phyloP scores from a whole-genome alignment of 2,113 vertebrate species.

The Phalacrocorax brasilianus region DNA sequence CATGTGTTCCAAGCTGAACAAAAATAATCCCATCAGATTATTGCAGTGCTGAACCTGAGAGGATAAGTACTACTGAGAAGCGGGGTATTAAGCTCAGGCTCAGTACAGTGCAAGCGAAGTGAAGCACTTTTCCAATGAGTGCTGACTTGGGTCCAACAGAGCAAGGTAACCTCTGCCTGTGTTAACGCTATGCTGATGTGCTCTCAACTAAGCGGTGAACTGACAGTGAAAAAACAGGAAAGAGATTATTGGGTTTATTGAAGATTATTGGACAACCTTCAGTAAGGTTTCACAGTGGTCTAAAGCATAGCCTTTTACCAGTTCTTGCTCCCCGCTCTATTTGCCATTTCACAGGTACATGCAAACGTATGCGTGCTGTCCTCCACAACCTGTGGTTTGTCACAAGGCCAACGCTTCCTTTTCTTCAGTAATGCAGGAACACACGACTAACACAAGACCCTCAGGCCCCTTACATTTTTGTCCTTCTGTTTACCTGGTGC shows the following conservation, averaged over 20 bases:
- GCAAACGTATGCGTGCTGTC: neutral
- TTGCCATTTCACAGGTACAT: neutral
- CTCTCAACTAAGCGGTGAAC: neutral
- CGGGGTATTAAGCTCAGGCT: neutral
- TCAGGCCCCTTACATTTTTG: neutral
- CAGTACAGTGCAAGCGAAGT: neutral
- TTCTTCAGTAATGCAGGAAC: neutral
- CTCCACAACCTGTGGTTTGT: neutral
- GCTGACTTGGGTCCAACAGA: neutral
- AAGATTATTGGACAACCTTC: neutral
- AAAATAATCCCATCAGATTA: neutral
- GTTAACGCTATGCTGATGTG: rapidly evolving
- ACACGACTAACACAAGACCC: neutral
- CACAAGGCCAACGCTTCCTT: neutral
- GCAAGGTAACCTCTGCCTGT: neutral
- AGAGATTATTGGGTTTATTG: neutral
- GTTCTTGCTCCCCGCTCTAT: neutral
- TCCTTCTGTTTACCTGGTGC: neutral
- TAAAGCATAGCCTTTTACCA: neutral
- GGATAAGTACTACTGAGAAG: neutral
- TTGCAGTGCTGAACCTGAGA: neutral
- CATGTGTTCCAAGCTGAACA: neutral
- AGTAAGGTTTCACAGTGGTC: neutral
- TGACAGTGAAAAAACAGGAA: neutral
- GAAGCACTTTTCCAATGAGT: neutral